These are phyloP conservation scores for Polyploca ridens DNA, from an alignment of 2,888 invertebrate genomes.

Conservation along the genomic window DNA sequence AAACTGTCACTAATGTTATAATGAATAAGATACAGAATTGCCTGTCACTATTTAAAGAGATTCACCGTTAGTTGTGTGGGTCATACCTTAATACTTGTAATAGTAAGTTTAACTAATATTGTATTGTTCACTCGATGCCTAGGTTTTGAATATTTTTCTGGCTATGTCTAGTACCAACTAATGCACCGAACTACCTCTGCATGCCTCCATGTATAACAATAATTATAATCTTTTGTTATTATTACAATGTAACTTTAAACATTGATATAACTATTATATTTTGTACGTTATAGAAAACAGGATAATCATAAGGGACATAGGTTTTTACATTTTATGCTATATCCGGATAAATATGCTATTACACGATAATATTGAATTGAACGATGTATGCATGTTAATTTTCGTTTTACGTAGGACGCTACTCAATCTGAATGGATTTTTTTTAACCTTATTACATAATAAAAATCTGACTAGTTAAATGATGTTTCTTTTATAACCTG, in stretches of 20 bases:
- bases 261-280: conserved; percentile 59
- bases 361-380: conserved; percentile 31
- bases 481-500: background rate
- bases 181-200: conserved; percentile 79
- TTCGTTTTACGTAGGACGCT: conserved; percentile 65
- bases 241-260: conserved; percentile 56
- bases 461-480: conserved; percentile 74
- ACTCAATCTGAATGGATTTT: conserved; percentile 67
- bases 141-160: conserved; percentile 14
- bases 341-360: conserved; percentile 36
- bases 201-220: conserved; percentile 74
- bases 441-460: conserved; percentile 65
- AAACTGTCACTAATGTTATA: conserved; percentile 1
- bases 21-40: background rate
- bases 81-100: background rate
- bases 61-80: background rate
- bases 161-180: conserved; percentile 49
- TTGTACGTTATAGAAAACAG: conserved; percentile 71
- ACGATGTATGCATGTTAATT: conserved; percentile 64
- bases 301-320: conserved; percentile 58
- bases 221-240: conserved; percentile 73
- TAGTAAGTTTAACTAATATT: background rate
- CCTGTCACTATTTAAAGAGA: background rate
- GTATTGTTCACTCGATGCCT: background rate
- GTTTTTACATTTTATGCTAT: conserved; percentile 49